phyloP scores from a whole-genome alignment of 1,140 invertebrate species.

The Drosophila elegans region DNA sequence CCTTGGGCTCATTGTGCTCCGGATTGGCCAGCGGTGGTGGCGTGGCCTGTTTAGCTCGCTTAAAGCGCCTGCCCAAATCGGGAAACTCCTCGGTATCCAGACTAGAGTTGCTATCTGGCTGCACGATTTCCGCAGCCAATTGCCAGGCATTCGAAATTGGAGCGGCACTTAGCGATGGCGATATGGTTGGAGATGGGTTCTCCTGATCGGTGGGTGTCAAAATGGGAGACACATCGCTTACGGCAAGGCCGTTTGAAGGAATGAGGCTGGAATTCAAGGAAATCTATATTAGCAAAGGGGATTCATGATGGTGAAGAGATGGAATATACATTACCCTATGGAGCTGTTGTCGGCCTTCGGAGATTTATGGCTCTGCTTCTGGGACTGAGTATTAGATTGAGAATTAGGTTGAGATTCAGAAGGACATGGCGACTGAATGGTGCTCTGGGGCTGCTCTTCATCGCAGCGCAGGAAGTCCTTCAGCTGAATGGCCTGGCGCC shows the following conservation, averaged over 20 bases:
- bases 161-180: background rate
- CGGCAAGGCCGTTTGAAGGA: background rate
- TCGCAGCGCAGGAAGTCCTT: slow-evolving; percentile 35
- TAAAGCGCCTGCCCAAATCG: slow-evolving; percentile 4
- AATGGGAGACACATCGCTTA: background rate
- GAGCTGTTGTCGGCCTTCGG: background rate
- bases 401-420: too few relatives aligned
- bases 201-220: background rate
- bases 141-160: background rate
- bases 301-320: background rate
- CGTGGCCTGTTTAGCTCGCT: background rate
- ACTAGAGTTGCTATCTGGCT: background rate
- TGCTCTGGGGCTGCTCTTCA: background rate
- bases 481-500: slow-evolving; percentile 23
- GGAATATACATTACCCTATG: slow-evolving; percentile 1
- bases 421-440: too few relatives aligned
- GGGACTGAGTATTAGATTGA: too few relatives aligned
- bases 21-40: background rate
- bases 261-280: slow-evolving; percentile 5
- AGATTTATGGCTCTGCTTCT: background rate
- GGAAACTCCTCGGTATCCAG: slow-evolving; percentile 4
- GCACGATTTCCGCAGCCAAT: background rate
- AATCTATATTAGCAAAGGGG: background rate
- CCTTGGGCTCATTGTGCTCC: too few relatives aligned
- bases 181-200: background rate